Evolutionary conservation across 1,140 invertebrate species (phyloP).

Genomic region (Hermetia illucens): DNA sequence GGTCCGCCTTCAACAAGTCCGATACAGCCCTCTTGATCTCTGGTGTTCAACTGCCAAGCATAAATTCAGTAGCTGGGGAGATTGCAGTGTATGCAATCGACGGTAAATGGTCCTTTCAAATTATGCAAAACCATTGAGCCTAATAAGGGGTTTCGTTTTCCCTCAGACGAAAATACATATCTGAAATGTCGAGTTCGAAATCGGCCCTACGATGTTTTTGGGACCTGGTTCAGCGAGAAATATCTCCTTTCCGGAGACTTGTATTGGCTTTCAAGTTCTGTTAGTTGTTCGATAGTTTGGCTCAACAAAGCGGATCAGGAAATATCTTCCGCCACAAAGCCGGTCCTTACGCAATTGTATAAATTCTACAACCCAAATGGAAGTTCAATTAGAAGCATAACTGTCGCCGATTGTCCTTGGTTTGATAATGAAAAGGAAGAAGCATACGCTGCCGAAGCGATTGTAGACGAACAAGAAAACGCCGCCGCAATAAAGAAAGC

Average conservation of each 20-base stretch:
- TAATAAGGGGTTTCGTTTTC: neutral
- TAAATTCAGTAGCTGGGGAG: slow-evolving; percentile 67
- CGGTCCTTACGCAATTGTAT: slow-evolving; percentile 65
- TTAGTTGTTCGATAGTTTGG: slow-evolving; percentile 67
- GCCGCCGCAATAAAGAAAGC: too few relatives aligned
- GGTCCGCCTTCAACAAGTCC: slow-evolving; percentile 72
- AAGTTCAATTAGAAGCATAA: slow-evolving; percentile 40
- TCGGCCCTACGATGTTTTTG: slow-evolving; percentile 82
- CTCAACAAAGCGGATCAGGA: slow-evolving; percentile 75
- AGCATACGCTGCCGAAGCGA: too few relatives aligned
- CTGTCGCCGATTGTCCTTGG: slow-evolving; percentile 31
- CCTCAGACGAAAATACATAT: slow-evolving; percentile 43
- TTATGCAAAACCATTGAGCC: neutral
- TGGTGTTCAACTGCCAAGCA: slow-evolving; percentile 73
- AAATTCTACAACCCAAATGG: slow-evolving; percentile 73
- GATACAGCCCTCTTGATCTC: slow-evolving; percentile 75
- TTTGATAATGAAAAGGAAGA: slow-evolving; percentile 11
- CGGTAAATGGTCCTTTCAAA: slow-evolving; percentile 8
- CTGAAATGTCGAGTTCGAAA: slow-evolving; percentile 69
- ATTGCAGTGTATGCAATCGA: slow-evolving; percentile 72
- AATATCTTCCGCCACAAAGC: slow-evolving; percentile 63
- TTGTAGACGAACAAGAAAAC: too few relatives aligned
- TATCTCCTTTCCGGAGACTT: slow-evolving; percentile 70
- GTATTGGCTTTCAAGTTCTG: slow-evolving; percentile 63
- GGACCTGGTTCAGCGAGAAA: slow-evolving; percentile 75